phyloP scores from a whole-genome alignment of 2,797 vertebrate genomes.

The Malurus splendens region DNA sequence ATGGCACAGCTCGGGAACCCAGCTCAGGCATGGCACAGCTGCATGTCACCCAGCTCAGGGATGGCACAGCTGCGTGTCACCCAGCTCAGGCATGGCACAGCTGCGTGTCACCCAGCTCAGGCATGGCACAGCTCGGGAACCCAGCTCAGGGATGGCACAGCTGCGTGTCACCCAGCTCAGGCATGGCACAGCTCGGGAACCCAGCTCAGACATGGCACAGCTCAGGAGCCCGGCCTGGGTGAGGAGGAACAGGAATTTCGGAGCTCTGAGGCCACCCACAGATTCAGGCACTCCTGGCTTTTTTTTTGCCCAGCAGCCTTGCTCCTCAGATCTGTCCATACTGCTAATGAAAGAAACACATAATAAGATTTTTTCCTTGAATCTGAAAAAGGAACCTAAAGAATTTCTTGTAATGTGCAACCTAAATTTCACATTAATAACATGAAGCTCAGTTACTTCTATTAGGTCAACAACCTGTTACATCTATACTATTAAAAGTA shows the following conservation, averaged over 20 bases:
- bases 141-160: no score
- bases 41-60: fast-evolving
- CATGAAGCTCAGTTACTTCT: background rate
- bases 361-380: background rate
- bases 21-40: no score
- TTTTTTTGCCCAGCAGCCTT: background rate
- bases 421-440: background rate
- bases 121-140: no score
- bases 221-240: fast-evolving
- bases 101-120: no score
- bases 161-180: no score
- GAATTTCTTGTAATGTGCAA: background rate
- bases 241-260: background rate
- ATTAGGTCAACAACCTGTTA: background rate
- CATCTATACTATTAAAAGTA: background rate
- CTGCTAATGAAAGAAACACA: background rate
- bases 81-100: no score
- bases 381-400: background rate
- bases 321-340: background rate
- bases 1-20: no score
- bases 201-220: no score
- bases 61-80: no score
- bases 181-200: no score
- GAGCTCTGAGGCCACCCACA: background rate
- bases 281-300: background rate